These are phyloP conservation scores for Drosophila melanocephala DNA, from an alignment of 2,888 invertebrate species.

Conservation along the genomic window DNA sequence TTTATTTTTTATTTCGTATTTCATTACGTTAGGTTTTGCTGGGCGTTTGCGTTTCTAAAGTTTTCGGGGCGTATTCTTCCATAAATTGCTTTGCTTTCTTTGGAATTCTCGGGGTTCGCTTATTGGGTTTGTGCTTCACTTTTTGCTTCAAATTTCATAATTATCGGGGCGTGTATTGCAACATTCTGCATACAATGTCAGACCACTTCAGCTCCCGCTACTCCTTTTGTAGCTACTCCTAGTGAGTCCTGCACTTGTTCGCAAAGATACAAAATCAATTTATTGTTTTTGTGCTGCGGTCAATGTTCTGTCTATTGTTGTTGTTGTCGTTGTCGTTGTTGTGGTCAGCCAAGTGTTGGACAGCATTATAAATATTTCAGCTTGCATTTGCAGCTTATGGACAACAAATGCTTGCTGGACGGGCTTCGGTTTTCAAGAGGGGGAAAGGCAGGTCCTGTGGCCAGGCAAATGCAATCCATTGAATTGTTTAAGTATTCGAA, in stretches of 20 bases:
- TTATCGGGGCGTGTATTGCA: conserved; percentile 70
- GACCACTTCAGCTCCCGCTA: background rate
- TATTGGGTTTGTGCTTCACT: conserved; percentile 44
- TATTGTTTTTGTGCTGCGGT: conserved; percentile 61
- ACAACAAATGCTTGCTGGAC: conserved; percentile 41
- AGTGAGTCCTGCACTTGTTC: conserved; percentile 53
- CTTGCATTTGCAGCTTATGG: conserved; percentile 69
- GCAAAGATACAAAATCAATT: conserved; percentile 71
- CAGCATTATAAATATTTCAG: conserved; percentile 78
- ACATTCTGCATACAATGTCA: conserved; percentile 48
- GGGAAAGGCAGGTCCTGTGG: background rate
- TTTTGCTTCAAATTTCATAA: conserved; percentile 72
- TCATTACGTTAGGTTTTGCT: conserved; percentile 17
- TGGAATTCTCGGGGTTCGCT: conserved; percentile 50
- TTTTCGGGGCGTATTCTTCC: conserved; percentile 62
- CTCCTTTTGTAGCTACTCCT: conserved; percentile 8
- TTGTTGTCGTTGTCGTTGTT: conserved; percentile 38
- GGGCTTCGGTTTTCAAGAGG: conserved; percentile 15
- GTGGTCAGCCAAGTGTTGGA: conserved; percentile 78
- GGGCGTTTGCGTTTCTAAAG: conserved; percentile 64
- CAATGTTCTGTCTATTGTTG: conserved; percentile 39
- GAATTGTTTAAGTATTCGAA: conserved; percentile 68
- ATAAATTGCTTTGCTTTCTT: conserved; percentile 77
- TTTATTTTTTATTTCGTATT: conserved; percentile 12
- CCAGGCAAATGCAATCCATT: conserved; percentile 60